These are phyloP conservation scores for Matsumurasca onukii DNA, from an alignment of 1,140 invertebrate genomes.

Conservation along the genomic window DNA sequence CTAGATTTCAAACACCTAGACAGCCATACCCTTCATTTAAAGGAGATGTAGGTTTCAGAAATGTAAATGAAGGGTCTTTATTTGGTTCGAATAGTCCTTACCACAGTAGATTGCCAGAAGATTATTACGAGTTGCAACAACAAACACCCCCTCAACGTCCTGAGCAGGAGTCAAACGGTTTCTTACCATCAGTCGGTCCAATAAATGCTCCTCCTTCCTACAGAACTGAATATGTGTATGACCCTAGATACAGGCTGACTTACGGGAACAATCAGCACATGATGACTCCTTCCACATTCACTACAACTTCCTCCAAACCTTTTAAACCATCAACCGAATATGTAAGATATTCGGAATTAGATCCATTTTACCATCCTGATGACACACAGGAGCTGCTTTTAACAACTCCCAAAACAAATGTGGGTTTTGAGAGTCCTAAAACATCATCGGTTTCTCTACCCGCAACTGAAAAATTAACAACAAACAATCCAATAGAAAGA, in stretches of 20 bases:
- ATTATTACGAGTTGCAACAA: too few relatives aligned
- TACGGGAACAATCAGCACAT: not conserved
- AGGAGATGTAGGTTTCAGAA: too few relatives aligned
- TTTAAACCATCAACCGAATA: slow-evolving; percentile 41
- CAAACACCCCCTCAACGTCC: slow-evolving; percentile 16
- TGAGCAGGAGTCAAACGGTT: slow-evolving; percentile 28
- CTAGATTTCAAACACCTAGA: too few relatives aligned
- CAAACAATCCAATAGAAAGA: slow-evolving; percentile 5
- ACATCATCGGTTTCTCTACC: slow-evolving; percentile 7
- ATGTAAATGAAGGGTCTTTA: too few relatives aligned
- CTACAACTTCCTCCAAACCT: slow-evolving; percentile 40
- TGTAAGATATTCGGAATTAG: slow-evolving; percentile 41
- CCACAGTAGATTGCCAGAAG: too few relatives aligned
- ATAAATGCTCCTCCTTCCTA: slow-evolving; percentile 21
- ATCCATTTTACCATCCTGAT: slow-evolving; percentile 40
- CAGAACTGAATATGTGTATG: not conserved
- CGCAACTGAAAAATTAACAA: slow-evolving; percentile 28
- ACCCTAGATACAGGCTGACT: slow-evolving; percentile 29
- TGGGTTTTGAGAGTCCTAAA: not conserved
- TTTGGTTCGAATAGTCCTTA: too few relatives aligned
- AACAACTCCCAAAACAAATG: not conserved
- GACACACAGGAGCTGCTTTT: not conserved
- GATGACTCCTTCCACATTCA: not conserved
- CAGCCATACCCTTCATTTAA: too few relatives aligned
- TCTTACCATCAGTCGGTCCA: slow-evolving; percentile 34